Conservation (phyloP, 2,888 invertebrate species). For the Gryllus longicercus region DNA sequence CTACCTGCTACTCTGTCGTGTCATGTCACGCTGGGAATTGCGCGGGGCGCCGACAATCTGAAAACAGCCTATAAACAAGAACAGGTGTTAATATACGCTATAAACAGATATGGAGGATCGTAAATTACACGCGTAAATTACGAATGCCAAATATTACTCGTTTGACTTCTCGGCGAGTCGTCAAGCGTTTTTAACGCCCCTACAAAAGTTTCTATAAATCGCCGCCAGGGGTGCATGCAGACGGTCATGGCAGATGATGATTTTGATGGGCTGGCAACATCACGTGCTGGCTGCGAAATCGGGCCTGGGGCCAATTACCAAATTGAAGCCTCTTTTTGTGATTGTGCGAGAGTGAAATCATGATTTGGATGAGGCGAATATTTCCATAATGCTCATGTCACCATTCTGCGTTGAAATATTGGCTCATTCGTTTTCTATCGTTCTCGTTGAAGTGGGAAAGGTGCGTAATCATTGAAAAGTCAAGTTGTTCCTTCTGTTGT, state of each 20-base stretch:
- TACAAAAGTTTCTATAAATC: slow-evolving; percentile 17
- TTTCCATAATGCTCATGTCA: neutral
- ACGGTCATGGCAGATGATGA: neutral
- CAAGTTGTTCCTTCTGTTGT: no score
- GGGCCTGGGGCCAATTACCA: neutral
- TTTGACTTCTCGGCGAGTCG: slow-evolving; percentile 4
- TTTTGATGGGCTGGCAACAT: neutral
- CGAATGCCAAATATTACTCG: slow-evolving; percentile 8
- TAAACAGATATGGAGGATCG: slow-evolving; percentile 17
- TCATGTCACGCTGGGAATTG: slow-evolving; percentile 2
- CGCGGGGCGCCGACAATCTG: neutral
- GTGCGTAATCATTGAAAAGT: no score
- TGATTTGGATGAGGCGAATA: neutral
- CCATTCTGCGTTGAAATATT: neutral
- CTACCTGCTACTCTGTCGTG: slow-evolving; percentile 17
- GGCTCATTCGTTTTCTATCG: no score
- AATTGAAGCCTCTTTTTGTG: neutral
- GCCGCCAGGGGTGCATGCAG: neutral
- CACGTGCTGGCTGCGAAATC: neutral
- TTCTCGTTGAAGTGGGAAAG: no score
- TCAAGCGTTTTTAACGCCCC: slow-evolving; percentile 17
- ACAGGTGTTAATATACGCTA: slow-evolving; percentile 11
- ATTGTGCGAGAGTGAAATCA: neutral
- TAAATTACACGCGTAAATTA: slow-evolving; percentile 11
- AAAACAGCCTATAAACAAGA: slow-evolving; percentile 17